Evolutionary conservation across 2,888 invertebrate genomes (phyloP).

Genomic region (Hyposoter dolosus): DNA sequence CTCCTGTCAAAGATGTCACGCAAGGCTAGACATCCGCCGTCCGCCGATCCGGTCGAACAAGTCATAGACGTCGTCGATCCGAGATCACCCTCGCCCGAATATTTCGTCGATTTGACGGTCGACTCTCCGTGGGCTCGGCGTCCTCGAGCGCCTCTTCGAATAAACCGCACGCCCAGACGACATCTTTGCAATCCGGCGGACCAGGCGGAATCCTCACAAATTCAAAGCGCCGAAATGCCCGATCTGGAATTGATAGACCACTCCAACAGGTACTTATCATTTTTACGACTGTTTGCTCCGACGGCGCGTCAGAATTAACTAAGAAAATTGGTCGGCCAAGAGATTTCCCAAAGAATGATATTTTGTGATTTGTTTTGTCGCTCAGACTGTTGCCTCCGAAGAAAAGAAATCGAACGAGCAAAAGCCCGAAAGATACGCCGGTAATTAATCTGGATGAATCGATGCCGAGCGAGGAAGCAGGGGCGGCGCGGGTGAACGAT

Average conservation of each 20-base stretch:
- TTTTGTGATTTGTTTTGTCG: background rate
- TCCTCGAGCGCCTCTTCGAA: background rate
- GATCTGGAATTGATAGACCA: constrained; percentile 15
- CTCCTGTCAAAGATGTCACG: constrained; percentile 15
- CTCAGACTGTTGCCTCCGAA: constrained; percentile 55
- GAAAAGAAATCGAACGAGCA: constrained; percentile 42
- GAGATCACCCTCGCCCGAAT: constrained; percentile 59
- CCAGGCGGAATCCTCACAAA: constrained; percentile 22
- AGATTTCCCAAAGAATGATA: background rate
- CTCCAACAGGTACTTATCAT: constrained; percentile 32
- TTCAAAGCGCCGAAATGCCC: background rate
- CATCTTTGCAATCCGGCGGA: background rate
- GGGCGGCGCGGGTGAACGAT: constrained; percentile 54
- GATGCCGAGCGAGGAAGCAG: background rate
- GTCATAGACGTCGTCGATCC: background rate
- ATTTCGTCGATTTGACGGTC: constrained; percentile 65
- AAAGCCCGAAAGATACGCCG: background rate
- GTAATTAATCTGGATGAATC: constrained; percentile 68
- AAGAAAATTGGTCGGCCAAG: background rate
- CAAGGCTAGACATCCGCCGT: constrained; percentile 5
- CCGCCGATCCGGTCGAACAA: background rate
- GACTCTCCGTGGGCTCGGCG: constrained; percentile 60
- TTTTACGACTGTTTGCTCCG: background rate
- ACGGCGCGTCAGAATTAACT: background rate
- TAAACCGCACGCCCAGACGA: constrained; percentile 22